Evolutionary conservation across 2,113 vertebrate genomes (phyloP), one percentile per base, ranked within the genome.

Genomic region (Istiophorus platypterus): DNA sequence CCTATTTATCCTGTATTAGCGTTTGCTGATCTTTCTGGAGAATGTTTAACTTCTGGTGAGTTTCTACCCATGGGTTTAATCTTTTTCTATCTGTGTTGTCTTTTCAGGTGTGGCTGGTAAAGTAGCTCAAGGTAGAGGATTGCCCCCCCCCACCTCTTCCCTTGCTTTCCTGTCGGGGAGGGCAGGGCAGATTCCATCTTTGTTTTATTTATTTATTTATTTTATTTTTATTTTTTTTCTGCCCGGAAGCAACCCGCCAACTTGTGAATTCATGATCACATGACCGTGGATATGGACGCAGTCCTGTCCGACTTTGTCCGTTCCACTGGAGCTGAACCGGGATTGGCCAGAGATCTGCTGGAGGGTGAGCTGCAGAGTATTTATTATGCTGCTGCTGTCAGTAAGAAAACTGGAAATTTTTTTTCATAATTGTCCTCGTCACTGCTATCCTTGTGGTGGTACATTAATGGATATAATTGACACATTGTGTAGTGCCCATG

Each of bases 261-360:
- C 89, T 68, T 62, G 85, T 93, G 87, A 90, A 91, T 95, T 96
- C 94, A 96, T 95, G 96, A 96, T 96, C 95, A 94, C 97, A 96
- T 96, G 95, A 96, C 97, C 95, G 94, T 88, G 96, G 98, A 97
- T 94, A 99, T 98, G 98, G 98, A 99, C 95, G 93, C 97, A 89
- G 97, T 99, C 94, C 96, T 99, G 85, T 98, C 97, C 45, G 97
- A 98, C 94, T 99, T 99, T 95, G 97, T 99, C 86, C 97, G 97
- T 96, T 98, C 98, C 37, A 99, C 98, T n/a, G 98, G 98, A 94
- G 97, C 97, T 72, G 98, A 99, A 93, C 98, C 98, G 0, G 98
- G 98, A 66, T 93, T 99, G 95, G 97, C 97, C 83, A 95, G 97
- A 92, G 98, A 99, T 85, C 95, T 99, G 81, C 95, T 99, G 0